Base-by-base conservation (phyloP, 2,113 vertebrate species). In the Himantopus leucocephalus region DNA sequence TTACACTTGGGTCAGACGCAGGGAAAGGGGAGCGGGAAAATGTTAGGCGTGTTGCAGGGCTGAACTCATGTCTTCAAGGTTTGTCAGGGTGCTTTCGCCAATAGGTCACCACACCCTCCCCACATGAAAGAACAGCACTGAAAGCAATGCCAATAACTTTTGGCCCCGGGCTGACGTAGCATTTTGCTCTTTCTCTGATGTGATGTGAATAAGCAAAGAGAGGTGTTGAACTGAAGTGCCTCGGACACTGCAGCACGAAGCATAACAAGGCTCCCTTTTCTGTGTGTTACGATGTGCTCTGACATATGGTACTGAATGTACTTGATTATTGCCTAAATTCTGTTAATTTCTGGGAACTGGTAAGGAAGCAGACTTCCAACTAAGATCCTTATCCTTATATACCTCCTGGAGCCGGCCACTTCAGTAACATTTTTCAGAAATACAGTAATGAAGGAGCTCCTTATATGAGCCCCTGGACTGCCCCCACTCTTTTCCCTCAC, bases 371-470 rank as follows among this genome's bases (percentile, higher is more conserved):
- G 74, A n/a, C 86, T 95, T 95, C 86, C 91, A 96, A 63, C 81
- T 94, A 85, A 97, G 81, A 94, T 95, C 63, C 21, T 96, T 96
- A 96, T 97, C 95, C 95, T 94, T 79, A 74, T 24, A 52, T 95
- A 94, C 53, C 58, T 84, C 81, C 91, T 66, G 55, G 71, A 96
- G 73, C 7, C 3, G 5, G 43, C 53, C 74, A 85, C 91, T 91
- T 87, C 67, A 79, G 59, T 70, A 77, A 90, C 81, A 93, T 94
- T 93, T 95, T 94, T 92, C 58, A 85, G 81, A 78, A 82, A 59
- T 47, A 73, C 32, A 85, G 86, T 89, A 62, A 58, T 90, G 86
- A 97, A 96, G 87, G 84, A 87, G 23, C n/a, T 91, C 60, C 62
- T 88, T 86, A 76, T 85, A 39, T 52, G 37, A 94, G 74, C 58